Base-by-base conservation (phyloP, 2,797 vertebrate genomes). In the Potorous gilbertii region DNA sequence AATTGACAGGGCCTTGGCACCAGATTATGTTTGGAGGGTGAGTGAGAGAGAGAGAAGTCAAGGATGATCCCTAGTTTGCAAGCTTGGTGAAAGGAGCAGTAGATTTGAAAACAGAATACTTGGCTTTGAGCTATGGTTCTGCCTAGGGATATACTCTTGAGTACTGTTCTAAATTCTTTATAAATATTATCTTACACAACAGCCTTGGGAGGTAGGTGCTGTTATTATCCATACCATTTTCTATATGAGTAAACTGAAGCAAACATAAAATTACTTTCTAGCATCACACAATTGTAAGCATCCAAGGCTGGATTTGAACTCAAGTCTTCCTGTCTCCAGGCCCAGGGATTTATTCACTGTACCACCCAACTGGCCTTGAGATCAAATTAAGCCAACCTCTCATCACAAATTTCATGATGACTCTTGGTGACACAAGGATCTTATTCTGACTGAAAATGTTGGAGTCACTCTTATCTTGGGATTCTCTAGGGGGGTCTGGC, bases 1-100 rank as follows among this genome's bases (percentile, higher is more conserved):
- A 95, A 96, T 93, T 59, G 91, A 28, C 31, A 93, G 34, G 34
- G n/a, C 55, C 28, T 95, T 90, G 31, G 56, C 91, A 40, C 92
- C 90, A 34, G 40, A 92, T 66, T 90, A 90, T 21, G 57, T 94
- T 57, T 24, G 31, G 9, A 92, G 14, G 2, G 6, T 56, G 8
- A 55, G 92, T 93, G 89, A 31, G 27, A 96, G 31, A 93, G 34
- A 3, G 40, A 54, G 14, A 54, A 87, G 40, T 93, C 74, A 57
- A 55, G 81, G 29, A 95, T 93, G 28, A 92, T 13, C 91, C 18
- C 16, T 89, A 27, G 14, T 95, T 91, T 93, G 55, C 27, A n/a
- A 59, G 10, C 31, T 81, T 55, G 87, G 46, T 90, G 24, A 55
- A 34, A 81, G 1, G 31, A 57, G 16, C 46, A 46, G 16, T 81